phyloP scores from a whole-genome alignment of 2,113 vertebrate species.

The Thamnaconus septentrionalis region DNA sequence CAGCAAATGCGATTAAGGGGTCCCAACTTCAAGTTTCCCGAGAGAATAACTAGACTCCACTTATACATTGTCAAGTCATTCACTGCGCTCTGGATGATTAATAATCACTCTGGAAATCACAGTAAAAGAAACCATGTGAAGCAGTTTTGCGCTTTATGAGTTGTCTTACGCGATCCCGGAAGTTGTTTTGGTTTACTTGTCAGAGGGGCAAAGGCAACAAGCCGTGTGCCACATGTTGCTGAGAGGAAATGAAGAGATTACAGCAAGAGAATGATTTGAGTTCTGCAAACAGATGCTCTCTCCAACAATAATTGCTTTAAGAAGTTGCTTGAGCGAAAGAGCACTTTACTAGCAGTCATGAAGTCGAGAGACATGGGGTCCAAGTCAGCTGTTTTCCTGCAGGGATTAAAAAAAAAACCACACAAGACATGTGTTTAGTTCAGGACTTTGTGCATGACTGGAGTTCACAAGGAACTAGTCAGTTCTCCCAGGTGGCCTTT shows the following conservation, averaged over 20 bases:
- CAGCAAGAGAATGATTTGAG: conserved; percentile 17
- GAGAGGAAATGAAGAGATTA: conserved; percentile 60
- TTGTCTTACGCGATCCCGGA: neutral
- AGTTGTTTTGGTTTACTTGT: conserved; percentile 9
- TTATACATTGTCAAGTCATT: no score
- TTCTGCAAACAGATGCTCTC: conserved; percentile 40
- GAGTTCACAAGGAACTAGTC: neutral
- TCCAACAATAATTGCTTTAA: conserved; percentile 47
- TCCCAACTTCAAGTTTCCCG: no score
- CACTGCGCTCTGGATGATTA: no score
- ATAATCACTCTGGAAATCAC: no score
- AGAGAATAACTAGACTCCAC: no score
- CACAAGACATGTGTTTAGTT: neutral
- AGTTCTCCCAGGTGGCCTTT: no score
- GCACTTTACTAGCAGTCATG: neutral
- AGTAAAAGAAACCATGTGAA: no score
- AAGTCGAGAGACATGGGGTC: neutral
- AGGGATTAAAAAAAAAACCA: neutral
- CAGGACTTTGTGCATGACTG: neutral
- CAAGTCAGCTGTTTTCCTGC: conserved; percentile 9
- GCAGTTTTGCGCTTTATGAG: no score
- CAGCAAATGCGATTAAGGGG: no score
- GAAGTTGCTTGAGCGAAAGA: conserved; percentile 11
- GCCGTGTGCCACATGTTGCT: conserved; percentile 39
- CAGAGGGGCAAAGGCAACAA: conserved; percentile 42